These are phyloP conservation scores for Crotalus adamanteus DNA, from an alignment of 2,797 vertebrate genomes.

Conservation along the genomic window DNA sequence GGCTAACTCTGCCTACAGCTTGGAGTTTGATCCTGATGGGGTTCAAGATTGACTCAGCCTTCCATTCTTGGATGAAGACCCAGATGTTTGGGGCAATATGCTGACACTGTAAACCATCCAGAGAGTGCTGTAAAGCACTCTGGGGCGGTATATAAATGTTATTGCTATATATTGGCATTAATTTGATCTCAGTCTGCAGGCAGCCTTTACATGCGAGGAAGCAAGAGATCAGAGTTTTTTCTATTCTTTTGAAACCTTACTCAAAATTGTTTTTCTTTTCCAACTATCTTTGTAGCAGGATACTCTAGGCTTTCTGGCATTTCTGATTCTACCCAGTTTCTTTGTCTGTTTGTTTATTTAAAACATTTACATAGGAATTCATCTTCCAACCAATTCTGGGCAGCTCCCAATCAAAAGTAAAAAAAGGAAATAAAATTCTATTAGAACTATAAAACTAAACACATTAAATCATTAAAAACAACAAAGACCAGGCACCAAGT, in stretches of 20 bases:
- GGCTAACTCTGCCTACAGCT: neutral
- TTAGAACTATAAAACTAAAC: neutral
- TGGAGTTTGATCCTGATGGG: neutral
- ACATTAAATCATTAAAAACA: neutral
- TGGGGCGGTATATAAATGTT: neutral
- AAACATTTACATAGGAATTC: neutral
- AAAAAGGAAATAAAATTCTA: neutral
- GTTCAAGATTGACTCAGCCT: neutral
- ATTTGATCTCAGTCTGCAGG: too few species aligned
- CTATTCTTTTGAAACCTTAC: neutral
- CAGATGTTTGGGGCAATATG: neutral
- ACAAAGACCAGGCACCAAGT: neutral
- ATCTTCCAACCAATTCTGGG: neutral
- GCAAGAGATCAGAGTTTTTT: neutral
- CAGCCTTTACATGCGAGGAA: neutral
- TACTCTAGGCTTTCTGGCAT: neutral
- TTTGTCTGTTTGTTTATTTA: too few species aligned
- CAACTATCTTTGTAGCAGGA: neutral
- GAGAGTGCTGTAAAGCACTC: neutral
- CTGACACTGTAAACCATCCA: neutral
- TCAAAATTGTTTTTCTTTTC: neutral
- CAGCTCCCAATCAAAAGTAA: neutral
- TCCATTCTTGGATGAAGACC: neutral
- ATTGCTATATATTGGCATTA: neutral
- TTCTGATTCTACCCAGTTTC: neutral